These are phyloP conservation scores for Agonopterix heracliana DNA, from an alignment of 2,888 invertebrate genomes.

Conservation along the genomic window DNA sequence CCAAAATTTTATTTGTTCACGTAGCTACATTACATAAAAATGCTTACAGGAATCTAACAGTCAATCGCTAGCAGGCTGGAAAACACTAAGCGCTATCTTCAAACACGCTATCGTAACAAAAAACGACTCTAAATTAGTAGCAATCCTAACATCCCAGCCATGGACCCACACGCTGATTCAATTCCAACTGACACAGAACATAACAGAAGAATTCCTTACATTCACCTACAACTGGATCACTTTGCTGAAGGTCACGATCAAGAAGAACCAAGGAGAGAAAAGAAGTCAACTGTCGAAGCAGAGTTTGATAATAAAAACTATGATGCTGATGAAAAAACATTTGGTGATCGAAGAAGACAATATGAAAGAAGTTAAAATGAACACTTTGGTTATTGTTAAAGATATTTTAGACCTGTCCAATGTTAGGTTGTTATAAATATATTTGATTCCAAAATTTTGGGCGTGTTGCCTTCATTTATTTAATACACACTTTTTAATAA, in stretches of 20 bases:
- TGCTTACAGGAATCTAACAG: constrained; percentile 42
- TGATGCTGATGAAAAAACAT: constrained; percentile 42
- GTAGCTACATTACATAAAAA: too few relatives aligned
- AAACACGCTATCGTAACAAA: constrained; percentile 53
- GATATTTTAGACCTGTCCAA: constrained; percentile 42
- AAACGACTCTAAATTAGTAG: constrained; percentile 49
- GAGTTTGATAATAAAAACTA: constrained; percentile 48
- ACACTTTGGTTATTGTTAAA: constrained; percentile 34
- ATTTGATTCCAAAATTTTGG: too few relatives aligned
- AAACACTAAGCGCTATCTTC: constrained; percentile 54
- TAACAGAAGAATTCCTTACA: constrained; percentile 48
- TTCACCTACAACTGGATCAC: constrained; percentile 56
- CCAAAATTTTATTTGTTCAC: too few relatives aligned
- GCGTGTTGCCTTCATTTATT: background rate
- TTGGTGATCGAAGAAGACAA: constrained; percentile 31
- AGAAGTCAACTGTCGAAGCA: constrained; percentile 39
- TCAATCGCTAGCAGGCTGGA: constrained; percentile 58
- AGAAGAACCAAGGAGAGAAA: constrained; percentile 34
- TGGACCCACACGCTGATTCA: constrained; percentile 60
- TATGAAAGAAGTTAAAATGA: constrained; percentile 33
- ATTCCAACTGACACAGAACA: constrained; percentile 55
- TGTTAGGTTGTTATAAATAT: constrained; percentile 12
- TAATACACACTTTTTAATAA: background rate
- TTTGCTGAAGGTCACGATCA: constrained; percentile 48
- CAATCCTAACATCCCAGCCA: constrained; percentile 54